phyloP scores from a whole-genome alignment of 2,797 vertebrate species.

The Eutrigla gurnardus region DNA sequence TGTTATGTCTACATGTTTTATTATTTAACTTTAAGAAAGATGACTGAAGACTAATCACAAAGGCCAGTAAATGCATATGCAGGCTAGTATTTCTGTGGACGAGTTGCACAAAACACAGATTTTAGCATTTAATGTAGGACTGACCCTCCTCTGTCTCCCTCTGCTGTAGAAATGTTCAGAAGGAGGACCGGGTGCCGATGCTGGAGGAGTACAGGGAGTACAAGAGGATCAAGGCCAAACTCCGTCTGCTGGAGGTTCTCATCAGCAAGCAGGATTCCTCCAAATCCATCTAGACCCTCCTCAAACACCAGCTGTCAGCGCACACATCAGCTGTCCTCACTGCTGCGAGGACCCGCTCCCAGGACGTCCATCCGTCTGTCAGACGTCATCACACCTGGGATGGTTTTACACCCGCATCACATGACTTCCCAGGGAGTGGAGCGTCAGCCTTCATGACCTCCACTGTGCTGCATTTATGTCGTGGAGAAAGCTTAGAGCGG shows the following conservation, averaged over 20 bases:
- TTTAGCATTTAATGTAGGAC: not conserved
- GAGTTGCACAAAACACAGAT: too few relatives aligned
- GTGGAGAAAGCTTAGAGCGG: constrained; percentile 4
- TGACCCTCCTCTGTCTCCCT: not conserved
- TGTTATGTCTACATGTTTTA: not conserved
- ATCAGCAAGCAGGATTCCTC: constrained; percentile 99
- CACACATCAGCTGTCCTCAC: constrained; percentile 37
- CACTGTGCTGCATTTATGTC: constrained; percentile 44
- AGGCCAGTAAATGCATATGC: too few relatives aligned
- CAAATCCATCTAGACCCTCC: constrained; percentile 90
- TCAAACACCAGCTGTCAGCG: constrained; percentile 14
- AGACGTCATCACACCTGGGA: constrained; percentile 9
- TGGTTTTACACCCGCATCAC: not conserved
- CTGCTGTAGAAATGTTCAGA: constrained; percentile 90
- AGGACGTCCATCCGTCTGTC: not conserved
- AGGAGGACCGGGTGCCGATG: constrained; percentile 94
- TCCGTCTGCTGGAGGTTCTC: constrained; percentile 96
- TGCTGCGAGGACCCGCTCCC: constrained; percentile 16
- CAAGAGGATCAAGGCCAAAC: constrained; percentile 98
- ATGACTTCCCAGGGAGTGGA: constrained; percentile 11
- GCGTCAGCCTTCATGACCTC: not conserved
- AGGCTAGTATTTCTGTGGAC: too few relatives aligned
- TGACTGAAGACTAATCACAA: too few relatives aligned
- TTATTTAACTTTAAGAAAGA: too few relatives aligned
- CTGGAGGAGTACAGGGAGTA: constrained; percentile 96